Evolutionary conservation across 2,113 vertebrate species (phyloP).

Genomic region (Neofelis nebulosa): DNA sequence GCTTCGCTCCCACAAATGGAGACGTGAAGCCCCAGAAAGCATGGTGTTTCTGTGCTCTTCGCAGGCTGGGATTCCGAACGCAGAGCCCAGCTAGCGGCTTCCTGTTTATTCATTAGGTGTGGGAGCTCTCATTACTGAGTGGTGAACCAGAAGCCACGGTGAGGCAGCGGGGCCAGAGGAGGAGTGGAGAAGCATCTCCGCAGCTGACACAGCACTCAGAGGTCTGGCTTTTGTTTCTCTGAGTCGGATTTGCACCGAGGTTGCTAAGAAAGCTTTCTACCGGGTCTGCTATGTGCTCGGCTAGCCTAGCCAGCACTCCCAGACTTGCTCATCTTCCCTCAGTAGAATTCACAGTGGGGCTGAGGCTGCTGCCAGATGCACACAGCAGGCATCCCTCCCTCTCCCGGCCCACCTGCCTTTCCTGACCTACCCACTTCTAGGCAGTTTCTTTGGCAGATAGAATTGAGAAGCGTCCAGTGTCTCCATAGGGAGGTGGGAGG

Average conservation of each 20-base stretch:
- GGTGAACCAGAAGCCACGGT: conserved; percentile 33
- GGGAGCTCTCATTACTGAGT: neutral
- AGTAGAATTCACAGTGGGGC: neutral
- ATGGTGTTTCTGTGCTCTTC: neutral
- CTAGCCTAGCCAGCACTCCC: neutral
- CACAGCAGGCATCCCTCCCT: neutral
- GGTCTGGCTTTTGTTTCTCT: conserved; percentile 22
- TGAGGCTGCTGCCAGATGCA: neutral
- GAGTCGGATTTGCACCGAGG: neutral
- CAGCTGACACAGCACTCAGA: conserved; percentile 29
- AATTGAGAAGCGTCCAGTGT: neutral
- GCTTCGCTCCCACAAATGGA: neutral
- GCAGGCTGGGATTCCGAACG: neutral
- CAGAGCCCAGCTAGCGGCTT: neutral
- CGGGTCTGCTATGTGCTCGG: rapidly evolving
- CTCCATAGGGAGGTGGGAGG: neutral
- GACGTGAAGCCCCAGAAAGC: neutral
- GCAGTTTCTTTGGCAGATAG: neutral
- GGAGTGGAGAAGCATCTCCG: neutral
- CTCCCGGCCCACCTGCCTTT: neutral
- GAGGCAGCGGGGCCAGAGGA: neutral
- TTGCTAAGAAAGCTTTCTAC: neutral
- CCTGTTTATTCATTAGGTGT: neutral
- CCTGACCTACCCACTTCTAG: neutral
- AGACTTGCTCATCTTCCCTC: neutral